A percentile compares a stretch with the other conserved stretches of the same genome.
Evolutionary conservation across 2,113 vertebrate genomes (phyloP).

Genomic region (Pithys albifrons): DNA sequence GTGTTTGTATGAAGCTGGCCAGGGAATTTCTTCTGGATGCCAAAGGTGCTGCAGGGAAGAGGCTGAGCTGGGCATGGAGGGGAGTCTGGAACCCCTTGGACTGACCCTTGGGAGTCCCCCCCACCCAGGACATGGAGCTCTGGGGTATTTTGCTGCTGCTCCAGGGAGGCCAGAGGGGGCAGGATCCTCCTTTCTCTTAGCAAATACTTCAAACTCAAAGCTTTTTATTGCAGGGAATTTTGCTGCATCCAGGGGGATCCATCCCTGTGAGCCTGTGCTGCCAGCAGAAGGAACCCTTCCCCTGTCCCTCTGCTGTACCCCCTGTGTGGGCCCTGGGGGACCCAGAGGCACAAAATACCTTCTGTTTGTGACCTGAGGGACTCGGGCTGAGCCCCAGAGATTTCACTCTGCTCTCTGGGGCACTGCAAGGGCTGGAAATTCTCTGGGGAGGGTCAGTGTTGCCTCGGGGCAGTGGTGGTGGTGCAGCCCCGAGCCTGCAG

Average conservation of each 20-base stretch:
- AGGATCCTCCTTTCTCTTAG: conserved; percentile 2
- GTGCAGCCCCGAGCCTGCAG: not conserved
- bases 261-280: fast-evolving
- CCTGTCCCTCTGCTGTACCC: not conserved
- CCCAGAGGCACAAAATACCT: not conserved
- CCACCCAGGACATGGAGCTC: not conserved
- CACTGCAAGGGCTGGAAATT: not conserved
- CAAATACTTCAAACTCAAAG: not conserved
- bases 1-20: not conserved
- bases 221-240: not conserved
- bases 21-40: not conserved
- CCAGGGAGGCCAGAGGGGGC: conserved; percentile 27
- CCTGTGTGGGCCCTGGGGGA: not conserved
- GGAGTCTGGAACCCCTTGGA: not conserved
- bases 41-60: not conserved
- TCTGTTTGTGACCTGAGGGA: not conserved
- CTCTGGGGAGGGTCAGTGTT: not conserved
- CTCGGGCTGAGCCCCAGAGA: no score
- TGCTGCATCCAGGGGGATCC: not conserved
- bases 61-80: not conserved
- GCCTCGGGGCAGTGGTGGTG: not conserved
- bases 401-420: no score
- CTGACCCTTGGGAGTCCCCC: no score
- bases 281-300: not conserved
- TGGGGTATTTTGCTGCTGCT: not conserved